These are phyloP conservation scores for Pelecanus crispus DNA, from an alignment of 2,113 vertebrate species.

Conservation along the genomic window DNA sequence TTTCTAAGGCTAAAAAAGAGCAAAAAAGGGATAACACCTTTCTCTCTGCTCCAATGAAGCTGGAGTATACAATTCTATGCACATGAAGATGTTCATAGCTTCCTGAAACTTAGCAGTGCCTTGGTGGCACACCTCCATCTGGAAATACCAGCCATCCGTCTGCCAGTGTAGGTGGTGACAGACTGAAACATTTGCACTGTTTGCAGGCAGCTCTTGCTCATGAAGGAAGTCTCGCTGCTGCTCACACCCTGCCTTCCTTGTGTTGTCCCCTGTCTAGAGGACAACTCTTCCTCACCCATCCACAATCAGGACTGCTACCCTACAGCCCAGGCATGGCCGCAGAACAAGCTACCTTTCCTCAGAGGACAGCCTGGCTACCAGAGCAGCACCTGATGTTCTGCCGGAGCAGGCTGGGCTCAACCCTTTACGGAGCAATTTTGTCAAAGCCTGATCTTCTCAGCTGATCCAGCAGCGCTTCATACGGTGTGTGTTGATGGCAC, in stretches of 20 bases:
- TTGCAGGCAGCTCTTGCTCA: not conserved
- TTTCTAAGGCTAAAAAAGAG: not conserved
- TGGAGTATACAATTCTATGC: not conserved
- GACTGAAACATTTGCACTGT: not conserved
- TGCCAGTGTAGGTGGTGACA: constrained; percentile 19
- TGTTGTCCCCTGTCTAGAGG: no score
- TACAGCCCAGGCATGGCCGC: not conserved
- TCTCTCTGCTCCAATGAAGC: not conserved
- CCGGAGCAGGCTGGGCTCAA: not conserved
- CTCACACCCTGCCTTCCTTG: not conserved
- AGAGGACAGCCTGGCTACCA: no score
- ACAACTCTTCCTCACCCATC: not conserved
- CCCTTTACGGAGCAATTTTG: not conserved
- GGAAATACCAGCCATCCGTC: not conserved
- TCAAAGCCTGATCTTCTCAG: not conserved
- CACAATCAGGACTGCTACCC: not conserved
- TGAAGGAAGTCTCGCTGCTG: not conserved
- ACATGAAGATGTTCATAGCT: not conserved
- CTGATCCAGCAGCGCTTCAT: not conserved
- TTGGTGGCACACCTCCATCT: not conserved
- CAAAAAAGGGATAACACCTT: not conserved
- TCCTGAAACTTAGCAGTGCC: not conserved
- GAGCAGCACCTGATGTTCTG: no score
- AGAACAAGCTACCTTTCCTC: not conserved
- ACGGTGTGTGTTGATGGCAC: no score